Base-by-base conservation (phyloP, 2,113 vertebrate species). In the Sceloporus undulatus region DNA sequence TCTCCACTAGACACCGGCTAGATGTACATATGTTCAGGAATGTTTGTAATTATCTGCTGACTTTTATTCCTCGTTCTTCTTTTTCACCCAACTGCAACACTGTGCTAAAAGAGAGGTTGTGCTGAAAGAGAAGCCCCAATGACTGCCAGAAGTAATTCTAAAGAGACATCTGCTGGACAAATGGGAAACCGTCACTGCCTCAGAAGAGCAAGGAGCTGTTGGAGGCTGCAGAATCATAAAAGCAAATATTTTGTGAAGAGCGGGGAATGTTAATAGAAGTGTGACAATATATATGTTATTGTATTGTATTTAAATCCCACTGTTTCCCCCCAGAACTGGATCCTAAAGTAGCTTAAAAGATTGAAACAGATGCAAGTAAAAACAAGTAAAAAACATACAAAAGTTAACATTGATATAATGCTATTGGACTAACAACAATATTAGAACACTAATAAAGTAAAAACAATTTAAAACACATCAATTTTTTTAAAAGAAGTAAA, bases 131-230 rank as follows among this genome's bases (percentile, higher is more conserved):
- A 59, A 13, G 10, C 52, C 48, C n/a, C 52, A 62, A 11, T 27
- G 40, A 54, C 16, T 27, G 52, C 65, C 74, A 83, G 52, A 23
- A 88, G 52, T 74, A 84, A 40, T 82, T 83, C 85, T 2, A 0
- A 91, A 85, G 84, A n/a, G 65, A 5, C 84, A 91, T 38, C 71
- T 87, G 19, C 1, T 9, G 90, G 29, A 86, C 21, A 86, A 80
- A n/a, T 54, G 8, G 16, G 54, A 82, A 91, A 91, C 19, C 85
- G 73, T 62, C 71, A 87, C 92, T 92, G 68, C 25, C 68, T 86
- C 40, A 52, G 70, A 90, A 89, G 52, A 78, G 88, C 74, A 77
- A 40, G 52, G 40, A 40, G 59, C 81, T 74, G 25, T 34, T 66
- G 14, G 71, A 23, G 1, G 59, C 59, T 27, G 84, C 76, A 80